Base-by-base conservation (phyloP, 2,888 invertebrate genomes). In the Prenolepis imparis region DNA sequence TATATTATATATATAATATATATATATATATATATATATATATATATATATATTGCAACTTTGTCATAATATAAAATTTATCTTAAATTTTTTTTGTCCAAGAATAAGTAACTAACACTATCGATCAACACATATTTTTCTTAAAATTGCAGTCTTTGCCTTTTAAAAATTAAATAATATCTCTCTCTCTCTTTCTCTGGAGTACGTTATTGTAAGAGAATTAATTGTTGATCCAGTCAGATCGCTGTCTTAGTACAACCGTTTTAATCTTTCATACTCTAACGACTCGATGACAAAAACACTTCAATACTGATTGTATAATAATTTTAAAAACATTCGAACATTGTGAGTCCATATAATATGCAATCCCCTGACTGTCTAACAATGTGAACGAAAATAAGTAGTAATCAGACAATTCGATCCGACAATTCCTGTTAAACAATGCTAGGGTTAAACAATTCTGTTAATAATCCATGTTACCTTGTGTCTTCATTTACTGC, bases 351-450 rank as follows among this genome's bases (percentile, higher is more conserved):
- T 88, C 86, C 57, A 77, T 73, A 8, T 3, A 32, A 81, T 80
- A 18, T 18, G 41, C 39, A 67, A 57, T 28, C 11, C 8, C 15
- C 21, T 11, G 55, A 61, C 39, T 55, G 82, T 87, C 83, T 81
- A 67, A 64, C 52, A 75, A 74, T 39, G 9, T 2, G 6, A 21
- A 28, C 74, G 24, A 44, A 67, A 85, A 89, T 84, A 87, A 70
- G 67, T 32, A 39, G n/a, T n/a, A n/a, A n/a, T 73, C 82, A 82
- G 84, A 85, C 84, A n/a, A 55, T 83, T 89, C 80, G 82, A 89
- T 82, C 83, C 21, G 74, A 66, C 24, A 75, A 52, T 39, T 28
- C 8, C 12, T 11, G 15, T 12, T 32, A 24, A 55, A 55, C 15
- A 67, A 67, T 67, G 63, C 55, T 74, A 66, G 28, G 28, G 83